phyloP scores from a whole-genome alignment of 2,113 vertebrate genomes.

The Anolis sagrei region DNA sequence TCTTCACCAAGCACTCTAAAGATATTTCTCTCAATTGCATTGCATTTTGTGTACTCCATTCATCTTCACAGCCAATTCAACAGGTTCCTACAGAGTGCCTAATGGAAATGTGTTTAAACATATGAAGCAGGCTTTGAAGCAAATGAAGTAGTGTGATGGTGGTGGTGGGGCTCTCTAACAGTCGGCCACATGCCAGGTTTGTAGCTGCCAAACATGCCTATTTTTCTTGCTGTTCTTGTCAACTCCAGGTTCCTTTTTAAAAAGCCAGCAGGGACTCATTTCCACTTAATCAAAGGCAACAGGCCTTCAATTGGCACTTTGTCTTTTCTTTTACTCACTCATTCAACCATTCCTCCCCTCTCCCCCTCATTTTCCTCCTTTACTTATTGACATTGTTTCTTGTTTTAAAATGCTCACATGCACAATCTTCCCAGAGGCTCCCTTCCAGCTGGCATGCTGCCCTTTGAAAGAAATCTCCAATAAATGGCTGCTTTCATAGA shows the following conservation, averaged over 20 bases:
- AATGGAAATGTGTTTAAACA: conserved; percentile 69
- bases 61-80: conserved; percentile 65
- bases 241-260: conserved; percentile 58
- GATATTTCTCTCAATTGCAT: conserved; percentile 68
- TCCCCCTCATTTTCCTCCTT: too few species aligned
- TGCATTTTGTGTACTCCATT: conserved; percentile 73
- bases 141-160: conserved; percentile 59
- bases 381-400: conserved; percentile 53
- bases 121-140: conserved; percentile 58
- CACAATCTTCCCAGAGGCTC: conserved; percentile 43
- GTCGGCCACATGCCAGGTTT: conserved; percentile 73
- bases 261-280: conserved; percentile 65
- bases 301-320: conserved; percentile 67
- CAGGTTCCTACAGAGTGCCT: conserved; percentile 59
- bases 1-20: conserved; percentile 50
- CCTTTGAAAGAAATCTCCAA: not conserved
- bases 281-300: conserved; percentile 65
- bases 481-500: not conserved
- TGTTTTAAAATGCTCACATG: conserved; percentile 61
- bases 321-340: conserved; percentile 55
- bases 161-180: conserved; percentile 63
- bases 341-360: too few species aligned
- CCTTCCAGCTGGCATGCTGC: conserved; percentile 59
- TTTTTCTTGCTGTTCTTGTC: conserved; percentile 65
- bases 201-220: conserved; percentile 69